Evolutionary conservation across 2,113 vertebrate species (phyloP), one percentile per base, ranked within the genome.

Genomic region (Scatophagus argus): DNA sequence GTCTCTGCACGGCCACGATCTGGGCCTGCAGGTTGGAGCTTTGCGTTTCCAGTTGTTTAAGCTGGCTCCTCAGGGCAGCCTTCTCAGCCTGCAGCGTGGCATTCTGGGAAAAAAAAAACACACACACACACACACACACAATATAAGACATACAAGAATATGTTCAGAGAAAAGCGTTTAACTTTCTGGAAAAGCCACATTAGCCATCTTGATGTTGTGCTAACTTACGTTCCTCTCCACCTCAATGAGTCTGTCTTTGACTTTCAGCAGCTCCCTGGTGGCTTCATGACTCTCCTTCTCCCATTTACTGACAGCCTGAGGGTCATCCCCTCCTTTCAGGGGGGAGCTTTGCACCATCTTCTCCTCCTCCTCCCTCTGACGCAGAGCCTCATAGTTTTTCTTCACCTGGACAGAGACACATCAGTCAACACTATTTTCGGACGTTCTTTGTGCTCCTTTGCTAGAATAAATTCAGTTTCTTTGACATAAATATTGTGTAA

Each of bases 31-130:
- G 94, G 90, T 99, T 98, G 89, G 83, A 96, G 86, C 96, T 99
- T 90, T 99, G 98, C 0, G 95, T 96, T 87, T 99, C 97, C 74
- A 99, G 95, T 71, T 99, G 98, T 91, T 96, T 98, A 65, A 99
- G 91, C 61, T 99, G 98, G 3, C 96, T 98, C 93, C 95, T 97
- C 86, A 99, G 88, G 0, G 98, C 97, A 83, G 97, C 97, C 74
- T 99, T 99, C 93, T 99, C 98, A 1, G 98, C 98, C 91, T 99
- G 98, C 74, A 99, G 94, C 0, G 98, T 99, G 43, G 98, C 98
- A 79, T 99, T 99, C 98, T 99, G 93, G 49, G 63, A 52, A 76
- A 80, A 84, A 8, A n/a, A n/a, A n/a, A n/a, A 51, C n/a, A 55
- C 12, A 75, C 14, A 72, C 1, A 73, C 13, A 83, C n/a, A 51